A percentile compares a stretch with the other conserved stretches of the same genome.
phyloP scores from a whole-genome alignment of 2,113 vertebrate genomes.

The Chamaetylas fuelleborni region DNA sequence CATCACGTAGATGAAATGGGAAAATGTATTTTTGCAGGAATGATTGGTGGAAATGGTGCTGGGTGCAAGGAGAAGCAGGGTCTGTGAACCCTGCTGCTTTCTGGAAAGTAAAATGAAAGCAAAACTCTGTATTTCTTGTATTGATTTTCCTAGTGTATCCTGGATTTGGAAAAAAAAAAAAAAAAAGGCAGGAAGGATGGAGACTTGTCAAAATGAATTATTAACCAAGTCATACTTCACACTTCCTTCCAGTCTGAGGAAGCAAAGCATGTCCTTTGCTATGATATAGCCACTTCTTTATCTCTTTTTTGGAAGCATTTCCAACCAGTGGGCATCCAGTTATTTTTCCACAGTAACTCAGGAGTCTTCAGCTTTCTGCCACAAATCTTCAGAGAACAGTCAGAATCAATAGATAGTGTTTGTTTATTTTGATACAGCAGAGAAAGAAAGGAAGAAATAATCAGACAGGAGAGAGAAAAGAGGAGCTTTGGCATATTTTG shows the following conservation, averaged over 20 bases:
- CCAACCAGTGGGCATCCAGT: not conserved
- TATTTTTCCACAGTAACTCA: not conserved
- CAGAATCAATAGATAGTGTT: not conserved
- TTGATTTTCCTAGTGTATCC: not conserved
- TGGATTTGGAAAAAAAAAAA: not conserved
- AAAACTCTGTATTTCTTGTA: not conserved
- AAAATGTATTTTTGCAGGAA: not conserved
- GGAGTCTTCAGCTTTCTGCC: not conserved
- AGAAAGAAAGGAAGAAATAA: not conserved
- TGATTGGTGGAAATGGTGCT: not conserved
- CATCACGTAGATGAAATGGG: not conserved
- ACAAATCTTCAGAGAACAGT: slow-evolving; percentile 8
- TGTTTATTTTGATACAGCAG: slow-evolving; percentile 28
- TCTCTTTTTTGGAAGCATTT: not conserved
- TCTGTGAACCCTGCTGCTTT: not conserved
- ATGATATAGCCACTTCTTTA: not conserved
- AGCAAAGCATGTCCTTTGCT: not conserved
- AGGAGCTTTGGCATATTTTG: not conserved
- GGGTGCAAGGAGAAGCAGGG: not conserved
- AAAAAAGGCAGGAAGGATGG: not conserved
- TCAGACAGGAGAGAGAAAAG: slow-evolving; percentile 10
- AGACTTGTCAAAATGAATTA: not conserved
- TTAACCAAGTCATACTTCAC: not conserved
- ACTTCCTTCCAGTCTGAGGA: not conserved
- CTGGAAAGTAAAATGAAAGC: not conserved